Evolutionary conservation across 2,113 vertebrate species (phyloP).

Genomic region (Lepidothrix coronata): DNA sequence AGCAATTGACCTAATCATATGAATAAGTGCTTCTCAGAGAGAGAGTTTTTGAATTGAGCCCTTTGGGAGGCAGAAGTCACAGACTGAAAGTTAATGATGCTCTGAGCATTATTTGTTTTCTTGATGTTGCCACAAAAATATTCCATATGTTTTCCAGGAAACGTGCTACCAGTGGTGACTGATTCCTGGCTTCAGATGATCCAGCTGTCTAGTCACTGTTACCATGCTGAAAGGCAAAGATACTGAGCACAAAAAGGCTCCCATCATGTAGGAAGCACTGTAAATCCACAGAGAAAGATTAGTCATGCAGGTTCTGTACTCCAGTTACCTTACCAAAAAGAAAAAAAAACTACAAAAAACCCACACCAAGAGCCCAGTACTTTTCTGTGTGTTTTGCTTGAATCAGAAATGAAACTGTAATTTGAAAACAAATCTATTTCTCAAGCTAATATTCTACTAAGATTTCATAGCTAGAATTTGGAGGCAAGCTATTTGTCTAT

Average conservation of each 20-base stretch:
- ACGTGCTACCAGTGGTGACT: background rate
- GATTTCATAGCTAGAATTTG: background rate
- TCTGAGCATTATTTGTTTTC: background rate
- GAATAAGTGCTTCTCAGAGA: background rate
- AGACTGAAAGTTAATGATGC: constrained; percentile 21
- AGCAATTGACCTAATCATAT: background rate
- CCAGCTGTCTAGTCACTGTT: background rate
- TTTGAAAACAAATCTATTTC: background rate
- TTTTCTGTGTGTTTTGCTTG: background rate
- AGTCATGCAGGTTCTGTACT: background rate
- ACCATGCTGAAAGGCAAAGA: background rate
- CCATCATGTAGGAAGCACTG: background rate
- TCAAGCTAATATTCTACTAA: background rate
- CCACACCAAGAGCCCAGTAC: background rate
- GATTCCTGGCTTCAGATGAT: background rate
- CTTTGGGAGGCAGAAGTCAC: background rate
- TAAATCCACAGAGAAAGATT: background rate
- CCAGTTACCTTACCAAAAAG: background rate
- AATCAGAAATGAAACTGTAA: background rate
- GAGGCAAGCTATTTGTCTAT: background rate
- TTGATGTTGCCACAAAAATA: background rate
- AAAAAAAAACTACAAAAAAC: background rate
- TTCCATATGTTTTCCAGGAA: constrained; percentile 24
- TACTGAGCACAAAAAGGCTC: background rate
- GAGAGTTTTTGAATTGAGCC: background rate